Base-by-base conservation (phyloP, 2,888 invertebrate genomes). In the Molorchus minor region DNA sequence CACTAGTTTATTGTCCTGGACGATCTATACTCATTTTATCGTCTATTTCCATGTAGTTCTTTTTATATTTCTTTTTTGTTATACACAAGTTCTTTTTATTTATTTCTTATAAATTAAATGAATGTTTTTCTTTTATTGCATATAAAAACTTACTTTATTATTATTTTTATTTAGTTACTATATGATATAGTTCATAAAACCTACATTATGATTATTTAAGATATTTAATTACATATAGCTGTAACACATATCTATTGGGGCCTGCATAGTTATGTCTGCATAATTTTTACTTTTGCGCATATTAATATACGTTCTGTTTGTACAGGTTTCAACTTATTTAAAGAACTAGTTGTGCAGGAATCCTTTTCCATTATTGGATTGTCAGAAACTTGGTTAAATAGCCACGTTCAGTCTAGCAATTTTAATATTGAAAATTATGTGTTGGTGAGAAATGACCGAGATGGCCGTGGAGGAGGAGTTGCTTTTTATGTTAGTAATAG, bases 281-380 rank as follows among this genome's bases (percentile, higher is more conserved):
- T 30, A 38, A 51, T 21, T 20, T 38, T 40, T 38, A 38, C 17
- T 25, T 51, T 51, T 21, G 51, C 40, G 2, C 52, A 52, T 41
- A 40, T 52, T 52, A 41, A 52, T 16, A 40, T 40, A 13, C 20
- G 40, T 25, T 52, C 52, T 8, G 17, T 33, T 1, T 29, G 30
- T 10, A 52, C 41, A 2, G 41, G 19, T 4, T 41, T 41, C 30
- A 33, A 52, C 17, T 1, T 52, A 13, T 52, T 52, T 52, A 29
- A 2, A 30, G 52, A 20, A 33, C n/a, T 35, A 25, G 38, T 49
- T 7, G 7, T 10, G 1, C 5, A 15, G n/a, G 38, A 49, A n/a
- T 20, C 12, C 13, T 49, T 15, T 12, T 33, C 49, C 1, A 17
- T 49, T 33, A 5, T 47, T 2, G 47, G 47, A 3, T 12, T 33